Evolutionary conservation across 2,888 invertebrate species (phyloP).

Genomic region (Mythimna ferrago): DNA sequence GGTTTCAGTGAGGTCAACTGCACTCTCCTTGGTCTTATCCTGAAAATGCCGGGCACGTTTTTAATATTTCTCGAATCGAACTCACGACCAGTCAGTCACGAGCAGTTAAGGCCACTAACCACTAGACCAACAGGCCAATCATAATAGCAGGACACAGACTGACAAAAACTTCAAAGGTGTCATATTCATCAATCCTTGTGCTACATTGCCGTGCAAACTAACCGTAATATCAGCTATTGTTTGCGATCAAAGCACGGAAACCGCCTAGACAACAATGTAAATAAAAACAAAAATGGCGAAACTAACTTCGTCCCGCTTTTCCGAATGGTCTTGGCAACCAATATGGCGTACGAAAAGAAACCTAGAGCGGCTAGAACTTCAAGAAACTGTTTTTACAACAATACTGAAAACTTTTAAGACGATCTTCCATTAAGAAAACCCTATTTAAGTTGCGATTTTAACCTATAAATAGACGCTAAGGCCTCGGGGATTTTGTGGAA

Average conservation of each 20-base stretch:
- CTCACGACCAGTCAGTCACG: too few species aligned
- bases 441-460: constrained; percentile 18
- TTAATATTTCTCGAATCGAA: too few species aligned
- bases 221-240: background rate
- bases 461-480: background rate
- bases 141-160: background rate
- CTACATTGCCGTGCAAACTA: constrained; percentile 12
- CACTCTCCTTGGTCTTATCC: too few species aligned
- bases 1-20: too few species aligned
- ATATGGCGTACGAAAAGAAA: constrained; percentile 29
- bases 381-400: constrained; percentile 41
- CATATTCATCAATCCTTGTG: background rate
- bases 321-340: constrained; percentile 42
- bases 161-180: background rate
- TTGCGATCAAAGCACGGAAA: constrained; percentile 34
- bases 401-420: constrained; percentile 19
- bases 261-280: constrained; percentile 41
- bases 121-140: too few species aligned
- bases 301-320: constrained; percentile 37
- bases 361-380: constrained; percentile 33
- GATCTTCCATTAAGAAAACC: constrained; percentile 22
- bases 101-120: too few species aligned
- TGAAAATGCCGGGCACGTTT: too few species aligned
- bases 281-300: constrained; percentile 27
- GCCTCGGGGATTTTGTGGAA: too few species aligned